Conservation (phyloP, 2,797 vertebrate species). For the Melanotaenia parkinsoni region DNA sequence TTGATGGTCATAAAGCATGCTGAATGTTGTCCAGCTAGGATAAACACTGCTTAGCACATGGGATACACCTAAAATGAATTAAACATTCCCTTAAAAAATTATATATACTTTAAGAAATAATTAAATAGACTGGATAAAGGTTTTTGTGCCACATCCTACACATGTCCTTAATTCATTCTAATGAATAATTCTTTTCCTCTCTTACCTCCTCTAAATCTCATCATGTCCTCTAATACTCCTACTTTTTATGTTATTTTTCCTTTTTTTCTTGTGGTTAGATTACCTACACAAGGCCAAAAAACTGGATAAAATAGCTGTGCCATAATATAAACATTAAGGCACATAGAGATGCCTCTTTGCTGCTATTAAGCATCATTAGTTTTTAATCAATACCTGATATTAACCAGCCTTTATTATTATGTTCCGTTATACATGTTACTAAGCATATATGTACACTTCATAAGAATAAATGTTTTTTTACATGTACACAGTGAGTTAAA, state of each 20-base stretch:
- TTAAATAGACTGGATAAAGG: slow-evolving; percentile 1
- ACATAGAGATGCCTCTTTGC: too few relatives aligned
- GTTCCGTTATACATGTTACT: not conserved
- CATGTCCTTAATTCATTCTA: slow-evolving; percentile 32
- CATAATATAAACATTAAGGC: not conserved
- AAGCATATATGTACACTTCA: not conserved
- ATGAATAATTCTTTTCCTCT: slow-evolving; percentile 43
- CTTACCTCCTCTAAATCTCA: slow-evolving; percentile 17
- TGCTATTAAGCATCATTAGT: not conserved
- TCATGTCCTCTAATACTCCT: slow-evolving; percentile 5
- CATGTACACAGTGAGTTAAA: not conserved
- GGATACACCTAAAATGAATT: slow-evolving; percentile 7
- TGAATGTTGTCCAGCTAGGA: too few relatives aligned
- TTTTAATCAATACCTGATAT: not conserved
- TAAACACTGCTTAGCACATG: not conserved
- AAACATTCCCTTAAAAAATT: slow-evolving; percentile 20
- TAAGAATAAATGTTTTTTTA: not conserved
- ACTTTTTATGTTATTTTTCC: slow-evolving; percentile 31
- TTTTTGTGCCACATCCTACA: slow-evolving; percentile 47
- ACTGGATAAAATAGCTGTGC: not conserved
- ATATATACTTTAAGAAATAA: slow-evolving; percentile 7
- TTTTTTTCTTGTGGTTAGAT: slow-evolving; percentile 21
- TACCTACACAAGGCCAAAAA: not conserved
- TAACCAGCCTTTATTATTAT: not conserved
- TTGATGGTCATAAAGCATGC: not conserved